Evolutionary conservation across 2,888 invertebrate genomes (phyloP).

Genomic region (Hirtodrosophila cameraria): DNA sequence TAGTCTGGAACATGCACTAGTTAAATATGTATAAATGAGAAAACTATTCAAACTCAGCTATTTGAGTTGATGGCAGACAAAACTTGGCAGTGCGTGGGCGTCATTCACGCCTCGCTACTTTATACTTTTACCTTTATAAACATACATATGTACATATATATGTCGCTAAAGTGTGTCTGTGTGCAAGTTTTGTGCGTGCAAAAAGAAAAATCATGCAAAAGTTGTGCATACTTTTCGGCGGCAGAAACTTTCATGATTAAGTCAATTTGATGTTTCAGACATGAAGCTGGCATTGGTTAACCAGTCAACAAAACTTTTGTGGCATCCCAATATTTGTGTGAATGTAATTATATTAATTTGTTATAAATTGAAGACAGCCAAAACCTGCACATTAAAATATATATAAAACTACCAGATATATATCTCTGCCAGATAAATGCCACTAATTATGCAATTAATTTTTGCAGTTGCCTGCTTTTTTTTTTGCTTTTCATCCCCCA

Average conservation of each 20-base stretch:
- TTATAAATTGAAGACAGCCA: neutral
- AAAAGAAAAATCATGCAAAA: conserved; percentile 19
- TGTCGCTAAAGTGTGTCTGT: conserved; percentile 15
- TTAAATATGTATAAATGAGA: neutral
- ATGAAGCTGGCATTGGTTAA: conserved; percentile 9
- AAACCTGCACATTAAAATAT: neutral
- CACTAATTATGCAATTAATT: conserved; percentile 69
- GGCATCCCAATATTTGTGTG: conserved; percentile 7
- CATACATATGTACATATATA: neutral
- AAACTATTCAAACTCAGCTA: neutral
- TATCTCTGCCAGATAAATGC: conserved; percentile 29
- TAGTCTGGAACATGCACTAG: conserved; percentile 6
- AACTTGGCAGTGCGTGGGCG: conserved; percentile 2
- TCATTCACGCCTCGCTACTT: conserved; percentile 1
- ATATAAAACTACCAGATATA: no score
- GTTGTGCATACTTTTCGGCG: conserved; percentile 36
- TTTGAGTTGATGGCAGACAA: neutral
- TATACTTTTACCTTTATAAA: neutral
- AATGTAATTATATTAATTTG: conserved; percentile 1
- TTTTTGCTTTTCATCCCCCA: conserved; percentile 1
- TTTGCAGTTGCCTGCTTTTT: conserved; percentile 26
- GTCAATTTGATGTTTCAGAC: conserved; percentile 37
- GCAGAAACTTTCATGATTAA: conserved; percentile 56
- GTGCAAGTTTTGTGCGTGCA: conserved; percentile 18
- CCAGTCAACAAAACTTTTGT: neutral